A percentile compares a stretch with the other conserved stretches of the same genome.
phyloP scores from a whole-genome alignment of 37 sponge, comb jelly and placozoan species.

The Eunapius fragilis region DNA sequence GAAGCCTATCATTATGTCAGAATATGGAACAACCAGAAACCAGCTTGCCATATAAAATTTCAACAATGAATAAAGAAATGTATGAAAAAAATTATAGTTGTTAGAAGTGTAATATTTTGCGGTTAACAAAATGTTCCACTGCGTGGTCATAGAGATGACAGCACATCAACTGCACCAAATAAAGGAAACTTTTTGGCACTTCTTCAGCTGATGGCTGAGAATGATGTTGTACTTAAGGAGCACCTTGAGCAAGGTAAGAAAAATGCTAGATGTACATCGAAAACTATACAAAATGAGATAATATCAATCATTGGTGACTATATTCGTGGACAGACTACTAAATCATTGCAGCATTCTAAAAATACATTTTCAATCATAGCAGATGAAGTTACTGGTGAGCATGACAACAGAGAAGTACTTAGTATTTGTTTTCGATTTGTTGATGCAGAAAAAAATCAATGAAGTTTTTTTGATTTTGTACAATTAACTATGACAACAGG shows the following conservation, averaged over 20 bases:
- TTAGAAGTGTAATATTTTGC: slow-evolving; percentile 1
- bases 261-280: slow-evolving; percentile 42
- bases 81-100: not conserved
- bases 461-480: slow-evolving; percentile 36
- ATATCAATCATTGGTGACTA: slow-evolving; percentile 16
- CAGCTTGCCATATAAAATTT: too few species aligned
- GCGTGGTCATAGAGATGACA: slow-evolving; percentile 1
- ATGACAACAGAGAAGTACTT: slow-evolving; percentile 34
- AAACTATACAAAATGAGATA: slow-evolving; percentile 54
- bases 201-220: not conserved
- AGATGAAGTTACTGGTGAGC: slow-evolving; percentile 45
- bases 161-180: not conserved
- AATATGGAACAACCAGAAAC: too few species aligned
- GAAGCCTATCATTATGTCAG: too few species aligned
- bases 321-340: slow-evolving; percentile 28
- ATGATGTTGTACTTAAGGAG: slow-evolving; percentile 11
- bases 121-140: not conserved
- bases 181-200: slow-evolving; percentile 13
- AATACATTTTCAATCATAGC: slow-evolving; percentile 30
- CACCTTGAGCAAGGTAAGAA: slow-evolving; percentile 28
- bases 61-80: too few species aligned
- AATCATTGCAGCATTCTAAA: too few species aligned
- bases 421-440: slow-evolving; percentile 42
- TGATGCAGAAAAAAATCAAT: slow-evolving; percentile 2
- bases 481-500: slow-evolving; percentile 27